phyloP scores from a whole-genome alignment of 2,888 invertebrate species.

The Sturmia bella region DNA sequence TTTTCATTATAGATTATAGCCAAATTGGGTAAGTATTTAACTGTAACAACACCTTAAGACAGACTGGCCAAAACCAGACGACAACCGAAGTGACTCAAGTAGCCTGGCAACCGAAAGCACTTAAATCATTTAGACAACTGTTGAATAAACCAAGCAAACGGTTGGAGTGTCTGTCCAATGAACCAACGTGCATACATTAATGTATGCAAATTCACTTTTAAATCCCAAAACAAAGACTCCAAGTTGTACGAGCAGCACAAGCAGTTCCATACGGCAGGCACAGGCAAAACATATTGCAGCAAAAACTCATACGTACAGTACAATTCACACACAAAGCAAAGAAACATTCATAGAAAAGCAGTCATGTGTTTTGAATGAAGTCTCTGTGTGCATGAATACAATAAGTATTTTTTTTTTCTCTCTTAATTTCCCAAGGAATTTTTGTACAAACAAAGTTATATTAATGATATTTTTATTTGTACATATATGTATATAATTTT shows the following conservation, averaged over 20 bases:
- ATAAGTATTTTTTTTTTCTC: slow-evolving; percentile 2
- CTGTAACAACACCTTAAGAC: slow-evolving; percentile 68
- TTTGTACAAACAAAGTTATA: background rate
- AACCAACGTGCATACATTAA: background rate
- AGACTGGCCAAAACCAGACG: slow-evolving; percentile 12
- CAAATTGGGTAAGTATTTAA: slow-evolving; percentile 76
- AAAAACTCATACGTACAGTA: background rate
- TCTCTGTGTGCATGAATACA: background rate
- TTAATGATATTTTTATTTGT: background rate
- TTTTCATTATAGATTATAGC: slow-evolving; percentile 45
- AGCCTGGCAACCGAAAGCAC: slow-evolving; percentile 55
- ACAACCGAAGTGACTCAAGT: slow-evolving; percentile 32
- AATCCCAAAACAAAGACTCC: slow-evolving; percentile 20
- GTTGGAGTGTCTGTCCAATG: background rate
- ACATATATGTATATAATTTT: slow-evolving; percentile 4
- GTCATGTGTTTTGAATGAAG: slow-evolving; percentile 5
- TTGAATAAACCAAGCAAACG: background rate
- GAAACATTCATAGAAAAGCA: background rate
- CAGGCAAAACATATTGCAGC: background rate
- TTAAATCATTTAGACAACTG: slow-evolving; percentile 45
- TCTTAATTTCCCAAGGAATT: slow-evolving; percentile 42
- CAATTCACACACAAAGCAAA: background rate
- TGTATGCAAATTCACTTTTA: slow-evolving; percentile 56
- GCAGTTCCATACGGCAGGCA: background rate
- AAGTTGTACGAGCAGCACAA: slow-evolving; percentile 14